phyloP scores from a whole-genome alignment of 30 jellyfish, hydroid and myxozoan genomes.

The Sanderia malayensis region DNA sequence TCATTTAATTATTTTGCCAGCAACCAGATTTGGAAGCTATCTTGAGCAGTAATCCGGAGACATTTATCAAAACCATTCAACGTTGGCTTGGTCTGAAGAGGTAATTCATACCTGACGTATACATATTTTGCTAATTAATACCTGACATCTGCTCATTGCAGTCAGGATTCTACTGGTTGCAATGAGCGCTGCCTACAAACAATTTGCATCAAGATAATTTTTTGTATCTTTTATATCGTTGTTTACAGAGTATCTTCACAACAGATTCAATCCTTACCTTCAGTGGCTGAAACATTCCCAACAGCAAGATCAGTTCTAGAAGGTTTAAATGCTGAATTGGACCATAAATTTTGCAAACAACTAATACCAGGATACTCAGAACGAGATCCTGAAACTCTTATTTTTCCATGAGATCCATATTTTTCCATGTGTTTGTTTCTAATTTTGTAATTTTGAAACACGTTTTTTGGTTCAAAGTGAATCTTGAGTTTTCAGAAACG shows the following conservation, averaged over 20 bases:
- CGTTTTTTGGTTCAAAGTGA: too few relatives aligned
- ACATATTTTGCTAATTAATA: too few relatives aligned
- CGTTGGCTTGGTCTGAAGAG: slow-evolving; percentile 84
- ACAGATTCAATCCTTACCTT: slow-evolving; percentile 51
- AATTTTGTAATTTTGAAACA: too few relatives aligned
- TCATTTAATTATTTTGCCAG: slow-evolving; percentile 35
- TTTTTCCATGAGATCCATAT: too few relatives aligned
- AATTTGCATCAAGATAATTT: too few relatives aligned
- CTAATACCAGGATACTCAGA: slow-evolving; percentile 39
- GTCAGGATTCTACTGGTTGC: too few relatives aligned
- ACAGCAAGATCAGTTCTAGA: slow-evolving; percentile 75
- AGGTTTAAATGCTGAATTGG: slow-evolving; percentile 70
- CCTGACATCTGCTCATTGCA: too few relatives aligned
- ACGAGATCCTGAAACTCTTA: slow-evolving; percentile 38
- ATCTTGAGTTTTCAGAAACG: too few relatives aligned
- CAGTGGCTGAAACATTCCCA: slow-evolving; percentile 72
- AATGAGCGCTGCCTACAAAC: too few relatives aligned
- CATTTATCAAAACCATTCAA: slow-evolving; percentile 47
- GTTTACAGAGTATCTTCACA: neutral
- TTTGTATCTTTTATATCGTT: neutral
- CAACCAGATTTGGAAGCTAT: slow-evolving; percentile 92
- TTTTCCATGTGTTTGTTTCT: too few relatives aligned
- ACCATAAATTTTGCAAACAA: slow-evolving; percentile 51
- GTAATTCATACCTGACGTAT: too few relatives aligned
- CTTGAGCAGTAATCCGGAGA: slow-evolving; percentile 77